A percentile compares a stretch with the other conserved stretches of the same genome.
Conservation (phyloP, 2,113 vertebrate species). For the Aplodontia rufa region DNA sequence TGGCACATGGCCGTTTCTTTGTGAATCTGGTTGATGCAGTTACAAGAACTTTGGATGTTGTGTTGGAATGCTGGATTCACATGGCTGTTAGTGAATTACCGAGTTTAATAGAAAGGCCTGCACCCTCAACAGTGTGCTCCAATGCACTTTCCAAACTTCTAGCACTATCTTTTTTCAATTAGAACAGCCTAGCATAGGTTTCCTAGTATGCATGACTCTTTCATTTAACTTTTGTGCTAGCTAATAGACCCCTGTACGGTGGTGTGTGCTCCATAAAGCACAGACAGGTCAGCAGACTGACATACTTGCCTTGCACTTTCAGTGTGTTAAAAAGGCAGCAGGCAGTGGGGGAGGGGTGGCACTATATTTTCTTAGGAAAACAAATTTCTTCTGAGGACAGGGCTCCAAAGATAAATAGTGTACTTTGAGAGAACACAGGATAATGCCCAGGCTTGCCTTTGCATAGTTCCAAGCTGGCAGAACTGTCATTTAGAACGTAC, state of each 20-base stretch:
- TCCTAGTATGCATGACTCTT: background rate
- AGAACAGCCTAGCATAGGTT: background rate
- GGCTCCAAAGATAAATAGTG: conserved; percentile 66
- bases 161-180: background rate
- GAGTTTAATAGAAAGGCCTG: background rate
- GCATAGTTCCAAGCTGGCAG: conserved; percentile 46
- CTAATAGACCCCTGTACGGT: background rate
- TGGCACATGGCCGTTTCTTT: background rate
- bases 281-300: conserved; percentile 12
- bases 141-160: background rate
- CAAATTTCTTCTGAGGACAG: conserved; percentile 66
- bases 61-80: background rate
- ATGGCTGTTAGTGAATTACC: background rate
- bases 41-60: background rate
- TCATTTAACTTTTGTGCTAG: conserved; percentile 13
- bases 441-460: conserved; percentile 10
- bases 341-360: background rate
- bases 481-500: conserved; percentile 63
- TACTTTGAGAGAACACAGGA: conserved; percentile 56
- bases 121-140: background rate
- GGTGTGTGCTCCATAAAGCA: background rate
- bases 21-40: background rate
- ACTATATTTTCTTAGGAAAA: conserved; percentile 76
- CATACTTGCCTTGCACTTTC: conserved; percentile 60
- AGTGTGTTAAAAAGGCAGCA: conserved; percentile 63